Conservation (phyloP, 2,113 vertebrate species). For the Platysteira castanea region DNA sequence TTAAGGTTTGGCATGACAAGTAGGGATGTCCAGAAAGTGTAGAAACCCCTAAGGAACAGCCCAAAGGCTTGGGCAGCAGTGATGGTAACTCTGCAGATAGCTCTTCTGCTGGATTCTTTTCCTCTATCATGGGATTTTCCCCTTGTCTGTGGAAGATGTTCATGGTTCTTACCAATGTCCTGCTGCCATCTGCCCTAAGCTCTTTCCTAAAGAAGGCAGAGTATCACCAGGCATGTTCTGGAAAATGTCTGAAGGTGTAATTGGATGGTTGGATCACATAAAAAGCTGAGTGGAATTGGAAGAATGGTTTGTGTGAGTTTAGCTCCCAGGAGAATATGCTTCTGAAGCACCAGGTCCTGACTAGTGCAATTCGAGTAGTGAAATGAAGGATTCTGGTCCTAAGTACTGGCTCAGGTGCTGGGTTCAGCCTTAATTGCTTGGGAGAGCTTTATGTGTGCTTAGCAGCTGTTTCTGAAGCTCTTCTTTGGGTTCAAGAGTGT, state of each 20-base stretch:
- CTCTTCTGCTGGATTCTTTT: background rate
- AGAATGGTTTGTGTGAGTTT: background rate
- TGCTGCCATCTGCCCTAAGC: background rate
- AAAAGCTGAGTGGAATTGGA: background rate
- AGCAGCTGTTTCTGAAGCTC: background rate
- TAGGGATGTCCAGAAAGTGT: background rate
- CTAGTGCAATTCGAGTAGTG: background rate
- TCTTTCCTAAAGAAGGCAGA: background rate
- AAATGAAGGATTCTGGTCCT: background rate
- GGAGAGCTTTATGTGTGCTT: background rate
- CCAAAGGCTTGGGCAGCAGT: background rate
- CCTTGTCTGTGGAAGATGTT: background rate
- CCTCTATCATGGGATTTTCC: background rate
- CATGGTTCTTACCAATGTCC: background rate
- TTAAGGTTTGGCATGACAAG: background rate
- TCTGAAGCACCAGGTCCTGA: background rate
- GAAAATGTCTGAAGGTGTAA: background rate
- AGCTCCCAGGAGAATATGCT: background rate
- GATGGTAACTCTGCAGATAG: background rate
- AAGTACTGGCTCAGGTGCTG: background rate
- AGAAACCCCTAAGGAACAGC: background rate
- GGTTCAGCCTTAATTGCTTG: background rate
- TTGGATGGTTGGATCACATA: background rate
- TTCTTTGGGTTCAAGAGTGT: background rate
- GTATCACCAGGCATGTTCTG: background rate